Evolutionary conservation across 2,797 vertebrate genomes (phyloP).

Genomic region (Aldrovandia affinis): DNA sequence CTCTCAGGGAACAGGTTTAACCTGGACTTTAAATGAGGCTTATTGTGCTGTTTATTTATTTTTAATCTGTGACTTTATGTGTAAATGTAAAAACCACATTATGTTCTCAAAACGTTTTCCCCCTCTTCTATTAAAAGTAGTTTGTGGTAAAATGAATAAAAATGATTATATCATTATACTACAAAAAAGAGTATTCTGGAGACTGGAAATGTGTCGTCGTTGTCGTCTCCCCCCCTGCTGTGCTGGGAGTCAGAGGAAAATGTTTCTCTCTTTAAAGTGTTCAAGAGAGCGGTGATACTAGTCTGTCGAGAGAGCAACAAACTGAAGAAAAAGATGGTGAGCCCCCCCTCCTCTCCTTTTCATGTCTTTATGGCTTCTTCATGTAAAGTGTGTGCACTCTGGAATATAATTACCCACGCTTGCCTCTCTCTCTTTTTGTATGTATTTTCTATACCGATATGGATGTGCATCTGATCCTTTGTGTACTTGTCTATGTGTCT

Average conservation of each 20-base stretch:
- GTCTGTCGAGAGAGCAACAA: slow-evolving; percentile 94
- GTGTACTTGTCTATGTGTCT: neutral
- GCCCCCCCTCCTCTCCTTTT: slow-evolving; percentile 41
- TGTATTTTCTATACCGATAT: too few relatives aligned
- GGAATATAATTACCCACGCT: neutral
- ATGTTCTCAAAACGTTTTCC: neutral
- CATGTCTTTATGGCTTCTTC: slow-evolving; percentile 20
- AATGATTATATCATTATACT: too few relatives aligned
- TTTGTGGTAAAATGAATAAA: neutral
- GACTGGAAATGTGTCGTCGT: neutral
- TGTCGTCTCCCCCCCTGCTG: neutral
- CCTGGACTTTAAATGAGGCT: too few relatives aligned
- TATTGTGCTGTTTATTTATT: neutral
- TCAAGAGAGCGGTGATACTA: slow-evolving; percentile 95
- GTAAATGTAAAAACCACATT: neutral
- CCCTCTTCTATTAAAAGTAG: neutral
- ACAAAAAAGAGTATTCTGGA: neutral
- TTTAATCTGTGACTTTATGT: neutral
- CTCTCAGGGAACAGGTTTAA: too few relatives aligned
- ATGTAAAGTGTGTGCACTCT: neutral
- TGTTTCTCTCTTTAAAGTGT: slow-evolving; percentile 75
- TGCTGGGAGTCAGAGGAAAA: neutral
- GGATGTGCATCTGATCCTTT: neutral
- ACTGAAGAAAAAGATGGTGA: slow-evolving; percentile 94
- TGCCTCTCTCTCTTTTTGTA: slow-evolving; percentile 5